These are phyloP conservation scores for Lissocephala sabroskyi DNA, from an alignment of 2,888 invertebrate species.

Conservation along the genomic window DNA sequence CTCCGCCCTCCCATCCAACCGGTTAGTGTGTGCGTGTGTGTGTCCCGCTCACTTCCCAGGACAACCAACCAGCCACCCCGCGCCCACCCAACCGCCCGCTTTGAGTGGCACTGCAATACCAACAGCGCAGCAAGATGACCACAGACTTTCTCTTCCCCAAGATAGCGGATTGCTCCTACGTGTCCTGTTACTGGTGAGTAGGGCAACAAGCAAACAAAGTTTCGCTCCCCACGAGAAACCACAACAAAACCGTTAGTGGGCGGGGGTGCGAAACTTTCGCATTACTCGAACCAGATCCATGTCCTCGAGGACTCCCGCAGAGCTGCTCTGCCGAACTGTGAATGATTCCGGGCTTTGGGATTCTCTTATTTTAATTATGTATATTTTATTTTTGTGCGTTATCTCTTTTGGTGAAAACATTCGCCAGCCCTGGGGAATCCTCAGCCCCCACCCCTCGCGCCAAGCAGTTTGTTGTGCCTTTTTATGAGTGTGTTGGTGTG, in stretches of 20 bases:
- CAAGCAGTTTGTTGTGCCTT: slow-evolving; percentile 6
- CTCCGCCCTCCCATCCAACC: slow-evolving; percentile 11
- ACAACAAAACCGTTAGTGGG: no score
- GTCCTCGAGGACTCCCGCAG: no score
- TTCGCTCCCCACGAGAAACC: no score
- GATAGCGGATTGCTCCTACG: slow-evolving; percentile 86
- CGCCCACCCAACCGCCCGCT: neutral
- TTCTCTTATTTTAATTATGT: slow-evolving; percentile 32
- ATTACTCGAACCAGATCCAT: no score
- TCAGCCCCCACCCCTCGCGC: neutral
- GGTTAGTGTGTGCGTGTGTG: slow-evolving; percentile 7
- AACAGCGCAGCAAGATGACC: slow-evolving; percentile 56
- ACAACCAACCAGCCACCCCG: neutral
- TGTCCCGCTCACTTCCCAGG: neutral
- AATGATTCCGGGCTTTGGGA: slow-evolving; percentile 2
- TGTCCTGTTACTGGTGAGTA: slow-evolving; percentile 89
- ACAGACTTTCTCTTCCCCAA: slow-evolving; percentile 78
- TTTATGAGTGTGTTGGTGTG: slow-evolving; percentile 8
- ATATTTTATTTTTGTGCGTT: slow-evolving; percentile 37
- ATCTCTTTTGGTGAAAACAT: slow-evolving; percentile 34
- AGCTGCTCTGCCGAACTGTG: no score
- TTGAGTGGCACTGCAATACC: slow-evolving; percentile 1
- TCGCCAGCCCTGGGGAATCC: slow-evolving; percentile 7
- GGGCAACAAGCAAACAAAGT: slow-evolving; percentile 6
- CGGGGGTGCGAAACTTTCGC: slow-evolving; percentile 24